phyloP scores from a whole-genome alignment of 2,113 vertebrate species.

The Addax nasomaculatus region DNA sequence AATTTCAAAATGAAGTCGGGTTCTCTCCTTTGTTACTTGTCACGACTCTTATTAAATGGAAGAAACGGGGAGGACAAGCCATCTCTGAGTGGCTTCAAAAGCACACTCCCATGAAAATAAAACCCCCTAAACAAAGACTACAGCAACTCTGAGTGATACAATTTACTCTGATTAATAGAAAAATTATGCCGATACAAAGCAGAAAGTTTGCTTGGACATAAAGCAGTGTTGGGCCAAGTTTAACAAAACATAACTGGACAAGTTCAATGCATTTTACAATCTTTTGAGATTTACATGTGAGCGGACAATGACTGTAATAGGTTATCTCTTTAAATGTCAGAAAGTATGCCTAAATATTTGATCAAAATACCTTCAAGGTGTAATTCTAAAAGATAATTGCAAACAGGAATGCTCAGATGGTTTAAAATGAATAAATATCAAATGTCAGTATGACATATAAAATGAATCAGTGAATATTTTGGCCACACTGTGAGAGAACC shows the following conservation, averaged over 20 bases:
- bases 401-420: background rate
- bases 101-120: background rate
- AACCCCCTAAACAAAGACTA: background rate
- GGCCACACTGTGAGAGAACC: background rate
- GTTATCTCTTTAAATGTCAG: background rate
- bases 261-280: background rate
- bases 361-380: background rate
- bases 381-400: background rate
- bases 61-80: background rate
- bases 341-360: background rate
- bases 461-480: background rate
- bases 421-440: background rate
- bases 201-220: background rate
- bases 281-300: background rate
- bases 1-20: background rate
- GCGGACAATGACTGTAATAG: background rate
- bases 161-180: background rate
- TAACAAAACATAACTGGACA: background rate
- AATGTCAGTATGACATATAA: background rate
- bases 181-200: background rate
- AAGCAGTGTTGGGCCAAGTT: background rate
- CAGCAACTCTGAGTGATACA: background rate
- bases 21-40: background rate
- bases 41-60: background rate
- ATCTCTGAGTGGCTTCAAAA: background rate